Evolutionary conservation across 2,888 invertebrate genomes (phyloP), one percentile per base, ranked within the genome.

Genomic region (Dolichopus griseipennis): DNA sequence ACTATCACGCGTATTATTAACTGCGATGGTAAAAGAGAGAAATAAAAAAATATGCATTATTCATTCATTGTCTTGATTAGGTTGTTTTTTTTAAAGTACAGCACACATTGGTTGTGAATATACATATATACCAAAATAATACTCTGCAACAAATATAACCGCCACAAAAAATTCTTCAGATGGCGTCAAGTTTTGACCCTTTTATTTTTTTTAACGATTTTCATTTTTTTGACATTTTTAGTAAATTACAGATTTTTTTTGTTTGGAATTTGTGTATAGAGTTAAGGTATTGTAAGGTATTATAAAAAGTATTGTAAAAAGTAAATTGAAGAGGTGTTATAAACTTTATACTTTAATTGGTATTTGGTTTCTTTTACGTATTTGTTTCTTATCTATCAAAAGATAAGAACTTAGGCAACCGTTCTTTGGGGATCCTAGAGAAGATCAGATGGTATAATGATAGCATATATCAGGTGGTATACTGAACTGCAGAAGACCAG

Each of bases 181-280:
- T 52, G 52, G 52, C 52, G 52, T 52, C 52, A 52, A 52, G 52
- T 52, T 18, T 52, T 52, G 52, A 52, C 52, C 52, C 52, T 52
- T 52, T 52, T 52, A 18, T 52, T 52, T 52, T 52, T 52, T 18
- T 52, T 41, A 18, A 4, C 18, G 52, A 18, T 52, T 37, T 15
- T n/a, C 52, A 52, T 52, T 52, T n/a, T 18, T 52, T 18, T 52
- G 15, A 52, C 52, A 52, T 52, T 52, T 52, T 15, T 15, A 15
- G n/a, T 52, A 52, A 52, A 52, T 18, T 52, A n/a, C 52, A 9
- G 6, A n/a, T n/a, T n/a, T n/a, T 52, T 18, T 37, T 37, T 52
- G 27, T 27, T 27, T 27, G 27, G 27, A 27, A 4, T 27, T 27
- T 5, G 5, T 27, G 5, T 27, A 4, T 5, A 27, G 3, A 27